Evolutionary conservation across 2,113 vertebrate genomes (phyloP), one percentile per base, ranked within the genome.

Genomic region (Scalopus aquaticus): DNA sequence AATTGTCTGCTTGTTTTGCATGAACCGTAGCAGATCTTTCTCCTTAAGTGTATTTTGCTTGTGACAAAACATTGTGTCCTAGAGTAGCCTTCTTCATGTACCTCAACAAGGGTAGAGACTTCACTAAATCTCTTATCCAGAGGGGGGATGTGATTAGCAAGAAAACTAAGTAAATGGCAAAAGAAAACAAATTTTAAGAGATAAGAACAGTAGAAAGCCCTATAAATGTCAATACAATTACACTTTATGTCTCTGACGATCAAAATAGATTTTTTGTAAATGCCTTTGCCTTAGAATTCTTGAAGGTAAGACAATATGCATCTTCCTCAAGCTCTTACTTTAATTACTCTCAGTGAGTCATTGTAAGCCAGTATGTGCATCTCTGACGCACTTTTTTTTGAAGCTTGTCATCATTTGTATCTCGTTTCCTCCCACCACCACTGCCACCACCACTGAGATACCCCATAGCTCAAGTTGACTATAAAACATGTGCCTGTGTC

Each of bases 1-100:
- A 96, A 69, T 77, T 62, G 95, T 96, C 96, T 97, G 98, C 98
- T 98, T 88, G 97, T 97, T 28, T 69, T 98, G 98, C 98, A 98
- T 98, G 98, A 96, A 74, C 81, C 79, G 88, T 97, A 90, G 95
- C 97, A 93, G 94, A 96, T 49, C 6, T 95, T 12, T 70, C 69
- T 92, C 82, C 76, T 64, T 88, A 1, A 30, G 54, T 91, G 88
- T 94, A 90, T 97, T 88, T 96, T 84, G 97, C 97, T 96, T 97
- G 97, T 98, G 88, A 94, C 80, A 17, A 96, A 97, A 95, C 96
- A 93, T 67, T 26, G 9, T 70, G 74, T 85, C 54, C 44, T 79
- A 97, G 91, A 72, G 70, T 67, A 97, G 83, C 74, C 46, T 56
- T 19, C 60, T 79, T 65, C 65, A 7, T 37, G 32, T 30, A 42